Base-by-base conservation (phyloP, 2,113 vertebrate genomes). In the Mystacornis crossleyi region DNA sequence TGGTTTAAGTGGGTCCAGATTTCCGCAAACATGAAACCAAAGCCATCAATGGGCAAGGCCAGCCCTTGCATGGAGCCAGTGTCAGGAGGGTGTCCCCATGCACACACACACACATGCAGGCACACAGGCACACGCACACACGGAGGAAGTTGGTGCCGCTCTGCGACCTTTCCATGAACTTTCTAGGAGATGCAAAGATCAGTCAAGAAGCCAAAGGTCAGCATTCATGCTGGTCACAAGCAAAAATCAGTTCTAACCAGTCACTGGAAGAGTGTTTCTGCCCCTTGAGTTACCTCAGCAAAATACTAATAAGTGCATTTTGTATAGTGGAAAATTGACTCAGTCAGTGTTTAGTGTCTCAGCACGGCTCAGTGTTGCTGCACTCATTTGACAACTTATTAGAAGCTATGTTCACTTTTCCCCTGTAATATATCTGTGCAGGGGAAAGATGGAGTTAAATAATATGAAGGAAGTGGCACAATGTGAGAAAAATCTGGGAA, bases 121-220 rank as follows among this genome's bases (percentile, higher is more conserved):
- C 55, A 47, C 97, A 89, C 96, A 95, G 73, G 42, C 81, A 90
- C 88, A 73, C 3, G 3, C 94, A 72, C 95, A 97, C 93, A 90
- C 87, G 45, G 96, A 97, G 98, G 98, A 98, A 98, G 98, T 96
- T 89, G 25, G 84, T 87, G 87, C 94, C 38, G 98, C 98, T 98
- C 97, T 60, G 31, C 99, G 99, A 99, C 99, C 99, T 98, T 98
- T 97, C 96, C 79, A 57, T 99, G 99, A 99, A 99, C 99, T 98
- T 99, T 98, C 95, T 83, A 94, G 96, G 98, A 98, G 98, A 98
- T 95, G 87, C 97, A 98, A 98, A 98, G 98, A 99, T 98, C 99
- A 98, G 97, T 84, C 81, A 90, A 97, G 97, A 98, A 98, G 98
- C 96, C 98, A 99, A 97, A 99, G 99, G 98, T 99, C 99, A 98